Conservation (phyloP, 1,140 invertebrate genomes). For the Scaptomyza hsui region DNA sequence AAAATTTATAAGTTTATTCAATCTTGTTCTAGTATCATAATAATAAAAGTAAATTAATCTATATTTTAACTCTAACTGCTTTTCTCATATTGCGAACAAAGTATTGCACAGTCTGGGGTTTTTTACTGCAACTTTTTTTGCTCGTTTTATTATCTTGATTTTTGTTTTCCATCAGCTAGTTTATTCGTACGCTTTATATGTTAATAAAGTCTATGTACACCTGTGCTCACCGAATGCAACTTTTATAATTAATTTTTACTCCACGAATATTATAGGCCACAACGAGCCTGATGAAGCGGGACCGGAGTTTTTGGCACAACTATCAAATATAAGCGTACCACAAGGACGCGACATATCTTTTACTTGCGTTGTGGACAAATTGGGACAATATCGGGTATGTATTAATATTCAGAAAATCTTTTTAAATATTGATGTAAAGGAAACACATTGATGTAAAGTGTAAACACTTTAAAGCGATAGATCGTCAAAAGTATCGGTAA, state of each 20-base stretch:
- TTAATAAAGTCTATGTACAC: neutral
- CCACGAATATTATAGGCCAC: constrained; percentile 53
- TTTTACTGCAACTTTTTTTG: neutral
- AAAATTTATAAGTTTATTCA: no score
- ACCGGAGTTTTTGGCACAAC: constrained; percentile 92
- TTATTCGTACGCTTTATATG: constrained; percentile 13
- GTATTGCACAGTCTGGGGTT: neutral
- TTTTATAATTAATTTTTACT: constrained; percentile 3
- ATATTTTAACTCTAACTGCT: no score
- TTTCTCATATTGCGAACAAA: no score
- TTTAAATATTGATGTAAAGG: no score
- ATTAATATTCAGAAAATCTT: neutral
- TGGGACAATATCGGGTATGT: constrained; percentile 92
- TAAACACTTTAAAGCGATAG: no score
- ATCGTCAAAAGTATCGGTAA: no score
- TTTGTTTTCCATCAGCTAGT: neutral
- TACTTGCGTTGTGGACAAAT: constrained; percentile 94
- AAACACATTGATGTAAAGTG: no score
- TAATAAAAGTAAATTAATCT: no score
- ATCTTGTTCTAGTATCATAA: no score
- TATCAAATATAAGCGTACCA: constrained; percentile 94
- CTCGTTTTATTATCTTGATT: constrained; percentile 13
- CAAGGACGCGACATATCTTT: constrained; percentile 94
- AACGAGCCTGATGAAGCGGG: constrained; percentile 84
- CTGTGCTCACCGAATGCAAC: constrained; percentile 9